Evolutionary conservation across 2,888 invertebrate species (phyloP).

Genomic region (Dasypogon diadema): DNA sequence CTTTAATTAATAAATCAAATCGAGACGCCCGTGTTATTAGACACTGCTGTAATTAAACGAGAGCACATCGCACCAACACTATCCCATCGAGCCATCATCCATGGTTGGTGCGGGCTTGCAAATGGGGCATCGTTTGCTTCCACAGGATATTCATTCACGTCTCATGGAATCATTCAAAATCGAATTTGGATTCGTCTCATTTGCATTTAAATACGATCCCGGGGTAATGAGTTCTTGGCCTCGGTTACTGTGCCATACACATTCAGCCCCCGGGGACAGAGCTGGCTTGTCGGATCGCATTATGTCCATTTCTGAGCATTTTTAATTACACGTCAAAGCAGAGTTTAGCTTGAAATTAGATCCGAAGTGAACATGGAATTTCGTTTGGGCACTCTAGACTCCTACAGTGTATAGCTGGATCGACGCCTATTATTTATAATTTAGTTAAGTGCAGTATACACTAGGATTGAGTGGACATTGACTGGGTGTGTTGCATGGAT

Average conservation of each 20-base stretch:
- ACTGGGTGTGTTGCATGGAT: too few relatives aligned
- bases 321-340: conserved; percentile 40
- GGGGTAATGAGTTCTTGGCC: background rate
- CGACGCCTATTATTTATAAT: too few relatives aligned
- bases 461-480: too few relatives aligned
- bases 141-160: conserved; percentile 13
- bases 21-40: conserved; percentile 16
- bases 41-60: conserved; percentile 29
- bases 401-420: too few relatives aligned
- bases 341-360: conserved; percentile 8
- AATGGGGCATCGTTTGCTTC: background rate
- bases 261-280: background rate
- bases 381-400: too few relatives aligned
- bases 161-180: conserved; percentile 44
- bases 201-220: conserved; percentile 40
- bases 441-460: too few relatives aligned
- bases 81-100: background rate
- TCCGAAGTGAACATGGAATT: background rate
- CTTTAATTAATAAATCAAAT: conserved; percentile 44
- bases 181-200: conserved; percentile 45
- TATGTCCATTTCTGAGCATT: conserved; percentile 14
- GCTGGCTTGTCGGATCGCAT: conserved; percentile 28
- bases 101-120: background rate
- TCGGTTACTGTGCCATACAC: background rate
- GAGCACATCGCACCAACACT: background rate